phyloP scores from a whole-genome alignment of 2,113 vertebrate genomes.

The Chloroceryle aenea region DNA sequence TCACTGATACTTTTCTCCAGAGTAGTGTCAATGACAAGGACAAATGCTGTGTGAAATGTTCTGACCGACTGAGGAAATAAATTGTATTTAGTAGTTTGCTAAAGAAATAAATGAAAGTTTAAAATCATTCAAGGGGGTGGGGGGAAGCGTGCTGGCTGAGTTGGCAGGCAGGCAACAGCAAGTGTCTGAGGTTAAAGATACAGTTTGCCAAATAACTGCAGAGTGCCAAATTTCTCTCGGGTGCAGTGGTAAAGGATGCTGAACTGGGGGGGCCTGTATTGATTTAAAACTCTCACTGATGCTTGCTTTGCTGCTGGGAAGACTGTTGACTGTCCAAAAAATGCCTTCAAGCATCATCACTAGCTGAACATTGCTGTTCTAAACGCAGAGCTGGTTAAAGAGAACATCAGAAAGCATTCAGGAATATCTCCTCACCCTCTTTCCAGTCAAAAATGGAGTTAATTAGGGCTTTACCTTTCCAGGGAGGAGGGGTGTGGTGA shows the following conservation, averaged over 20 bases:
- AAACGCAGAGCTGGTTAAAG: not conserved
- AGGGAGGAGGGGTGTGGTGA: accelerated
- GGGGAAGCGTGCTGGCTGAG: not conserved
- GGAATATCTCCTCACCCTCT: not conserved
- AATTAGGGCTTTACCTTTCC: not conserved
- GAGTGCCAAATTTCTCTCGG: not conserved
- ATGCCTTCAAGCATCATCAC: not conserved
- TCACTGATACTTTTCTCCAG: not conserved
- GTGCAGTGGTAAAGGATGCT: not conserved
- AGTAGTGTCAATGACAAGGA: not conserved
- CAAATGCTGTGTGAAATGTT: not conserved
- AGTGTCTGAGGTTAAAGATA: not conserved
- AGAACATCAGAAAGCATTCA: not conserved
- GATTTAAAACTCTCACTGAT: not conserved
- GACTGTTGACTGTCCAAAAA: not conserved
- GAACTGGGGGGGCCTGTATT: not conserved
- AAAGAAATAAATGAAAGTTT: not conserved
- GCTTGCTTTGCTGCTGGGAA: not conserved
- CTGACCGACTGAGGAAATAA: not conserved
- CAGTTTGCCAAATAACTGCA: not conserved
- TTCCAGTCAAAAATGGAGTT: not conserved
- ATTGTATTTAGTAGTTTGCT: not conserved
- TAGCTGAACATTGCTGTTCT: not conserved
- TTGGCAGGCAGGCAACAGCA: not conserved
- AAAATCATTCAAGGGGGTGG: not conserved